These are phyloP conservation scores for Temnopleurus reevesii DNA, from an alignment of 53 echinoderm and acorn worm genomes.

Conservation along the genomic window DNA sequence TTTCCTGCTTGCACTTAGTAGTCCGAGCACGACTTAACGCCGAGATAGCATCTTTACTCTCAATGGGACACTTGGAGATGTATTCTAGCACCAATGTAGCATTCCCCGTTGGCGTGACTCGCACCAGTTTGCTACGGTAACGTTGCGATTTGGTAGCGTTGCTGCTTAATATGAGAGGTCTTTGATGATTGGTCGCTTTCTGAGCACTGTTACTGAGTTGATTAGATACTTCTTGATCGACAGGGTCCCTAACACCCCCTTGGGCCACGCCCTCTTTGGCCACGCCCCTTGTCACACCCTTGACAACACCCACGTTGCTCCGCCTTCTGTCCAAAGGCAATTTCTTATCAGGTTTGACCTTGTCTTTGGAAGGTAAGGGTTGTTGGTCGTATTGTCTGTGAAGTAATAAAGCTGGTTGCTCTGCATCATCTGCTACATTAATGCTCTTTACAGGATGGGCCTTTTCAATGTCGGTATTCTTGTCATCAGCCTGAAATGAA, in stretches of 20 bases:
- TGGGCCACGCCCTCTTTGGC: not conserved
- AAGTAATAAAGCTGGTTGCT: slow-evolving; percentile 30
- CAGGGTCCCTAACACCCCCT: not conserved
- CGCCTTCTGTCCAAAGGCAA: slow-evolving; percentile 43
- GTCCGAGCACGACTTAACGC: slow-evolving; percentile 79
- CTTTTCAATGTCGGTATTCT: slow-evolving; percentile 28
- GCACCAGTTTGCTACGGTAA: slow-evolving; percentile 54
- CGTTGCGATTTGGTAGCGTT: not conserved
- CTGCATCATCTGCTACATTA: not conserved
- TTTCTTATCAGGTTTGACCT: not conserved
- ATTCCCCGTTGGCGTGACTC: slow-evolving; percentile 48
- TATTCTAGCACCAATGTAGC: slow-evolving; percentile 63
- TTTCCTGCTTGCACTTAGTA: slow-evolving; percentile 82
- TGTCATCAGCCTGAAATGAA: slow-evolving; percentile 24
- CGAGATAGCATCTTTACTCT: slow-evolving; percentile 72
- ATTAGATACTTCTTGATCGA: slow-evolving; percentile 53
- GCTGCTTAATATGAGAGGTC: not conserved
- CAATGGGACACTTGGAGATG: slow-evolving; percentile 72
- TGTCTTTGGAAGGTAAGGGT: not conserved
- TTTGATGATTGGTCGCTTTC: slow-evolving; percentile 11
- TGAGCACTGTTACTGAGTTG: slow-evolving; percentile 56
- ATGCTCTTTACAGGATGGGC: not conserved
- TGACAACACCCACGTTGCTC: not conserved
- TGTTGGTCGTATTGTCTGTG: slow-evolving; percentile 16
- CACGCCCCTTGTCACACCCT: not conserved